These are phyloP conservation scores for Hiodon tergisus DNA, from an alignment of 2,113 vertebrate species.

Conservation along the genomic window DNA sequence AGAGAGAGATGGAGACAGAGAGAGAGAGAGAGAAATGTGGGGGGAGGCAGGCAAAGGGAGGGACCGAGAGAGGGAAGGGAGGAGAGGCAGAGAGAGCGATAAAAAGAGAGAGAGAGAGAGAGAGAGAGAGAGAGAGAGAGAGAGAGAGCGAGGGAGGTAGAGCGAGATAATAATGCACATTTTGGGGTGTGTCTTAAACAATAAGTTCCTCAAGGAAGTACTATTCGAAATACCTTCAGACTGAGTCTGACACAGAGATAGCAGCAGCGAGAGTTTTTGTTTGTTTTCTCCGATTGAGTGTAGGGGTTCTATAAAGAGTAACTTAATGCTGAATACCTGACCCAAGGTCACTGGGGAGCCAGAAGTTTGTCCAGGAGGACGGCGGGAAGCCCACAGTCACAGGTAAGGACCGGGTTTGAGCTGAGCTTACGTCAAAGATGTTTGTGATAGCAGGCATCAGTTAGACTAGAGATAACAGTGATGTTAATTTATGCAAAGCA, in stretches of 20 bases:
- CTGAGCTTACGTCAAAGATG: not conserved
- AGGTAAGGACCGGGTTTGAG: conserved; percentile 24
- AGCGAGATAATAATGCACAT: conserved; percentile 32
- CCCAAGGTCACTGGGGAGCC: conserved; percentile 27
- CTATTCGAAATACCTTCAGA: conserved; percentile 63
- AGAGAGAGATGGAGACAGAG: conserved; percentile 16
- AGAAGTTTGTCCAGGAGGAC: conserved; percentile 46
- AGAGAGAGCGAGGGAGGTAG: conserved; percentile 33
- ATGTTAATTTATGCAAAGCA: not conserved
- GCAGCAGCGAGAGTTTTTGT: conserved; percentile 33
- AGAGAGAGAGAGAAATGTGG: conserved; percentile 33
- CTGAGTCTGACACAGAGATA: conserved; percentile 42
- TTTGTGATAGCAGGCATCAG: not conserved
- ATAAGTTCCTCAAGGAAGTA: conserved; percentile 76
- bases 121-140: conserved; percentile 34
- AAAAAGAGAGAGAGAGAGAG: conserved; percentile 18
- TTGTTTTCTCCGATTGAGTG: conserved; percentile 33
- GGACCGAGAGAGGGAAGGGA: conserved; percentile 28
- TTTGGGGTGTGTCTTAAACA: conserved; percentile 68
- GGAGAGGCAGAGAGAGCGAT: conserved; percentile 21
- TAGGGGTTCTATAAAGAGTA: conserved; percentile 33
- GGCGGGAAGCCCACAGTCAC: conserved; percentile 43
- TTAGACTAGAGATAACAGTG: not conserved
- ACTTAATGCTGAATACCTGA: conserved; percentile 47
- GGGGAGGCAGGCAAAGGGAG: conserved; percentile 25